Evolutionary conservation across 2,797 vertebrate species (phyloP), one percentile per base, ranked within the genome.

Genomic region (Sparus aurata): DNA sequence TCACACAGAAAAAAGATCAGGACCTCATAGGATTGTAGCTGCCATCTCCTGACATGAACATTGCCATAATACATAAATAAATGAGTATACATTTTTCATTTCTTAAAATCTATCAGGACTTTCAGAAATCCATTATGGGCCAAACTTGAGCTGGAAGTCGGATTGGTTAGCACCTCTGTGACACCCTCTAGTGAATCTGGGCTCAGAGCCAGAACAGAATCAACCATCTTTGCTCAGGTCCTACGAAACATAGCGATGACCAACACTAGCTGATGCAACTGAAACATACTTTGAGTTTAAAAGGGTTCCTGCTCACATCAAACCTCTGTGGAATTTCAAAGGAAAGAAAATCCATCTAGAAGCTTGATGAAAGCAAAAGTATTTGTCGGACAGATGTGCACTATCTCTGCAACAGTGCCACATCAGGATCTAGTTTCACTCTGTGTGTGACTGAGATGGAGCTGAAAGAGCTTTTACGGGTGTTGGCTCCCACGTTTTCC

Each of bases 341-440:
- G 10, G 41, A 45, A 50, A 71, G 50, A 52, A 20, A 55, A 27
- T 41, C 41, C 38, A 46, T 49, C 52, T 11, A 11, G 38, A 11
- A 70, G 10, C 64, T 68, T 67, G 73, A 87, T 43, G 67, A 74
- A 84, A 79, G 18, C 17, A 22, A 8, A 34, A 16, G 23, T 41
- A 38, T 79, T 64, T 63, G 38, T 58, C 27, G 59, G 73, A 70
- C 34, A 25, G 45, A 80, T 4, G 52, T 50, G 43, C 27, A 62
- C 43, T 50, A 53, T 58, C 64, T 38, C 27, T 59, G 30, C 34
- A 69, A 66, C 43, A 58, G 46, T 52, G 64, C 76, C 83, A 73
- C 69, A 76, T 54, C 58, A 69, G 55, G 58, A 75, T 73, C 65
- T 45, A 41, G 59, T 75, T 66, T 53, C 43, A 8, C 66, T 62